These are phyloP conservation scores for Epirrita christyi DNA, from an alignment of 2,888 invertebrate genomes.

Conservation along the genomic window DNA sequence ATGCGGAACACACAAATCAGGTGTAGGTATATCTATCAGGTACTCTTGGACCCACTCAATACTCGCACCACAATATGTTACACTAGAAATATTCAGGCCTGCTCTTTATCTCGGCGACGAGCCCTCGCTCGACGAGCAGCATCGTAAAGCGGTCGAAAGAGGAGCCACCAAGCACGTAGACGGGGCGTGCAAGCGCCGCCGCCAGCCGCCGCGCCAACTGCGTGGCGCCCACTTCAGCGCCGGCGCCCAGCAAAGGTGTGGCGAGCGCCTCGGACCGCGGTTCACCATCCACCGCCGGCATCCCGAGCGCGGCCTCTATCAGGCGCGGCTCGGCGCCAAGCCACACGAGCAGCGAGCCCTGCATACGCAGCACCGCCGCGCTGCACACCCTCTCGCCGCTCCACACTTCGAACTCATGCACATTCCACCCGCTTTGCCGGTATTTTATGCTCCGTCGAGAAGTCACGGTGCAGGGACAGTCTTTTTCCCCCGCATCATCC, in stretches of 20 bases:
- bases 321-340: conserved; percentile 40
- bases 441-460: conserved; percentile 56
- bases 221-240: conserved; percentile 42
- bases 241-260: conserved; percentile 46
- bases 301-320: conserved; percentile 24
- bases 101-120: conserved; percentile 42
- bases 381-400: conserved; percentile 35
- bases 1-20: too few species aligned
- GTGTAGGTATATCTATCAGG: too few species aligned
- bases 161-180: conserved; percentile 46
- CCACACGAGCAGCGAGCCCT: conserved; percentile 66
- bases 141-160: conserved; percentile 49
- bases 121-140: conserved; percentile 50
- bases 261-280: conserved; percentile 28
- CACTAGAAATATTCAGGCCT: background rate
- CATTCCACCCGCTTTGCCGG: conserved; percentile 58
- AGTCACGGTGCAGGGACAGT: conserved; percentile 45
- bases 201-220: conserved; percentile 49
- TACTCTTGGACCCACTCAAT: too few species aligned
- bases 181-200: conserved; percentile 49
- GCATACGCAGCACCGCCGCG: conserved; percentile 47
- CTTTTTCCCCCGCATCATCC: conserved; percentile 28
- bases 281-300: conserved; percentile 31
- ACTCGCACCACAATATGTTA: too few species aligned
- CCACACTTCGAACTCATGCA: conserved; percentile 39